Percentiles rank a stretch among this genome's conserved stretches.
Conservation (phyloP, 2,797 vertebrate genomes). For the Petrocephalus sullivani region DNA sequence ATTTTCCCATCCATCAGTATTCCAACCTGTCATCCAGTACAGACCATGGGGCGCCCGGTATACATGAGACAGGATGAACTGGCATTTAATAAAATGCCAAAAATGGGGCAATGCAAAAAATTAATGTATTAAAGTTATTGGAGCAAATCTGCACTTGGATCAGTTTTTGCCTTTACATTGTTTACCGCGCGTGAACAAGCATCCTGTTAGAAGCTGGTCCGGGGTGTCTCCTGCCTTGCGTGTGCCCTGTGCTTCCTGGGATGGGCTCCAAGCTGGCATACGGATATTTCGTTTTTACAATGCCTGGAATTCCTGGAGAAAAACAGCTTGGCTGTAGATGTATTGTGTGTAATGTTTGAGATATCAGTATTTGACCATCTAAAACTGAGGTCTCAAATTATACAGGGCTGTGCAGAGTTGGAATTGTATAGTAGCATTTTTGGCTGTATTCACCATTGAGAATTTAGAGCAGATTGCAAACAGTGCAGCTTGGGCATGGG, state of each 20-base stretch:
- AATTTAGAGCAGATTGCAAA: not conserved
- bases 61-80: not conserved
- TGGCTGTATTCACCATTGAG: not conserved
- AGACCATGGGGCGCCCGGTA: not conserved
- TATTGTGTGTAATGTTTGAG: not conserved
- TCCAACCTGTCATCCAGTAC: not conserved
- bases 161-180: not conserved
- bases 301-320: not conserved
- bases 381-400: not conserved
- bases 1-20: not conserved
- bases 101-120: not conserved
- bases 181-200: not conserved
- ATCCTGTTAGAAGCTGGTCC: not conserved
- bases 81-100: not conserved
- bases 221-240: not conserved
- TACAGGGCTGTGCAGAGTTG: not conserved
- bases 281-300: not conserved
- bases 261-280: not conserved
- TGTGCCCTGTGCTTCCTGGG: not conserved
- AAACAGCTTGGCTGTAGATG: not conserved
- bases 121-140: not conserved
- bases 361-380: not conserved
- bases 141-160: not conserved
- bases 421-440: not conserved
- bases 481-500: not conserved